Evolutionary conservation across 2,888 invertebrate genomes (phyloP), one percentile per base, ranked within the genome.

Genomic region (Aphrophora alni): DNA sequence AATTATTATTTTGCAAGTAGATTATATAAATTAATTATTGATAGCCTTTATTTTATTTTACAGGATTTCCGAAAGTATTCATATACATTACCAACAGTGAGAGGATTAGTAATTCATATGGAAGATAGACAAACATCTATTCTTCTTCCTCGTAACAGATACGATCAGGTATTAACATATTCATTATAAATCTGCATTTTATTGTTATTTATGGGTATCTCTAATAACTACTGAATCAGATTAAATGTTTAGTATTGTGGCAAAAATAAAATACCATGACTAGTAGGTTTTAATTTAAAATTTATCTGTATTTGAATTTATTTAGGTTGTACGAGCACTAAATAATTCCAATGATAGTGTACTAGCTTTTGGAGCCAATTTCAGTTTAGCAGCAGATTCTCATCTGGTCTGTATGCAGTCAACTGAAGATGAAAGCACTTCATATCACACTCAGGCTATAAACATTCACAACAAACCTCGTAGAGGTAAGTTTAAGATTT

Each of bases 341-440:
- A 93, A 92, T 84, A 94, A 94, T 88, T 94, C 95, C 24, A 94
- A 94, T 86, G 95, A 95, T 86, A 95, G 96, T 86, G 95, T 97
- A 81, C 89, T 97, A 86, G 95, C 96, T 0, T 93, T 96, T 87
- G 95, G 94, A 0, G 94, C 94, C 0, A 95, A 94, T 87, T 94
- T 97, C 86, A 95, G 95, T 81, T 90, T 91, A 27, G 90, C 91
- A 80, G 95, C 96, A 0, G 97, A 97, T 87, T 95, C 96, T 0
- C 96, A 97, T 89, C 90, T 97, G 82, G 95, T 96, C 25, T 96
- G 96, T 87, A 94, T 96, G 86, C 96, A 97, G 87, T 92, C 92
- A 80, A 91, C 91, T 0, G 91, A 92, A 85, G 92, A 92, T 85
- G 93, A 94, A 87, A 94, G 94, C 85, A 92, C 92, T 75, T 26